These are phyloP conservation scores for Origma solitaria DNA, from an alignment of 2,113 vertebrate species.

Conservation along the genomic window DNA sequence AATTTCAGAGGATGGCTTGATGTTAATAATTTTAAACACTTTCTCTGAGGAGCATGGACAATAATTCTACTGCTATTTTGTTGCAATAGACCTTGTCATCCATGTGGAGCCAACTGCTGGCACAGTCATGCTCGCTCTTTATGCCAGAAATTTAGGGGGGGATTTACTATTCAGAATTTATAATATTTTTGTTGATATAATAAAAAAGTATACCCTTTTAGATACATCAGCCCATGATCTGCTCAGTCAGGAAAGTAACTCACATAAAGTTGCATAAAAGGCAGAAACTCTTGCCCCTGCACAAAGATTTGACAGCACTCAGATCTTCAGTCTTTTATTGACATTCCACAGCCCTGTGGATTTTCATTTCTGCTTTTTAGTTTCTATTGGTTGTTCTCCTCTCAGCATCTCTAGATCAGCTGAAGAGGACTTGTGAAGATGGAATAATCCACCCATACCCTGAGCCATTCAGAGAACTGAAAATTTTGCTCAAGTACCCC, in stretches of 20 bases:
- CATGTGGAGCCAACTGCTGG: not conserved
- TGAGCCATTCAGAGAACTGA: not conserved
- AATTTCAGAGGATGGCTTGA: constrained; percentile 26
- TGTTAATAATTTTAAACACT: constrained; percentile 49
- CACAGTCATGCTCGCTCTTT: not conserved
- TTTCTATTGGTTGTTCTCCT: not conserved
- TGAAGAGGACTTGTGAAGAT: not conserved
- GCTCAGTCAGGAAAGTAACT: not conserved
- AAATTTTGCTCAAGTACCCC: not conserved
- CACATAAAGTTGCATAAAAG: not conserved
- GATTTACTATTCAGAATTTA: not conserved
- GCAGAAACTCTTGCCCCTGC: not conserved
- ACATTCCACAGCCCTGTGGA: not conserved
- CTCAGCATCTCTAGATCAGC: not conserved
- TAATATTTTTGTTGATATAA: not conserved
- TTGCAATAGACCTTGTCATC: not conserved
- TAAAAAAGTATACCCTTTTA: not conserved
- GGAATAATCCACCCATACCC: not conserved
- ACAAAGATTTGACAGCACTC: not conserved
- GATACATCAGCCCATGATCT: not conserved
- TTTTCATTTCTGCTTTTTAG: not conserved
- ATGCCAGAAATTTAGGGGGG: not conserved
- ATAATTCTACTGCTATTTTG: not conserved
- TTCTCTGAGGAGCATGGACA: constrained; percentile 10
- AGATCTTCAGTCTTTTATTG: not conserved